These are phyloP conservation scores for Trissolcus japonicus DNA, from an alignment of 2,888 invertebrate genomes.

Conservation along the genomic window DNA sequence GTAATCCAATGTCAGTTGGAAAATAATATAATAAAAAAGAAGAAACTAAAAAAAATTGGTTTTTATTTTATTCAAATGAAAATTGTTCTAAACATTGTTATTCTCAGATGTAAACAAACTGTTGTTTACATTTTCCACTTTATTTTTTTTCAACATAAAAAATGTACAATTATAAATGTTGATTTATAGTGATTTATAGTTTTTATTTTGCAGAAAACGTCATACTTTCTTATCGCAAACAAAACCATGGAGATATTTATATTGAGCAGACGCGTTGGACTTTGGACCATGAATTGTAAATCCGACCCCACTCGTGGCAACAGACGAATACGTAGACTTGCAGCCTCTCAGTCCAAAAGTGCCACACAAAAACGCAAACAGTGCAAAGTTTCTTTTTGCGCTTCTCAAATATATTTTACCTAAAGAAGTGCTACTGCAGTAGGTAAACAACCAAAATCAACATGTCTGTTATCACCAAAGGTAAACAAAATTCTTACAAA, in stretches of 20 bases:
- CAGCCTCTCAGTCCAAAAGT: constrained; percentile 11
- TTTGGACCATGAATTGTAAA: constrained; percentile 31
- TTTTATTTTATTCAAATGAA: no score
- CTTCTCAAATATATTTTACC: background rate
- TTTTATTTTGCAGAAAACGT: no score
- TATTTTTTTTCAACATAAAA: no score
- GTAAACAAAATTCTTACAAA: constrained; percentile 4
- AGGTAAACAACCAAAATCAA: background rate
- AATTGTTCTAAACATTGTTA: no score
- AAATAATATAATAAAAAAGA: no score
- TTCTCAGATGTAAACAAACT: no score
- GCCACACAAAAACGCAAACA: background rate
- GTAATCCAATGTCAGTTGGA: no score
- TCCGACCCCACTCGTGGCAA: constrained; percentile 4
- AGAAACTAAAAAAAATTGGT: no score
- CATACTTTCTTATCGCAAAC: no score
- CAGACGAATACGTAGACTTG: background rate
- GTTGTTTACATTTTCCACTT: no score
- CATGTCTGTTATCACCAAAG: constrained; percentile 38
- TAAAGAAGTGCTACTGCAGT: background rate
- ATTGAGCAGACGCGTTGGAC: constrained; percentile 18
- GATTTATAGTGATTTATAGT: no score
- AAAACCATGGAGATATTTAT: background rate
- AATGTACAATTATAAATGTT: no score
- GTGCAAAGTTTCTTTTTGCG: background rate